A percentile compares a stretch with the other conserved stretches of the same genome.
phyloP scores from a whole-genome alignment of 2,113 vertebrate genomes.

The Percopsis transmontana region DNA sequence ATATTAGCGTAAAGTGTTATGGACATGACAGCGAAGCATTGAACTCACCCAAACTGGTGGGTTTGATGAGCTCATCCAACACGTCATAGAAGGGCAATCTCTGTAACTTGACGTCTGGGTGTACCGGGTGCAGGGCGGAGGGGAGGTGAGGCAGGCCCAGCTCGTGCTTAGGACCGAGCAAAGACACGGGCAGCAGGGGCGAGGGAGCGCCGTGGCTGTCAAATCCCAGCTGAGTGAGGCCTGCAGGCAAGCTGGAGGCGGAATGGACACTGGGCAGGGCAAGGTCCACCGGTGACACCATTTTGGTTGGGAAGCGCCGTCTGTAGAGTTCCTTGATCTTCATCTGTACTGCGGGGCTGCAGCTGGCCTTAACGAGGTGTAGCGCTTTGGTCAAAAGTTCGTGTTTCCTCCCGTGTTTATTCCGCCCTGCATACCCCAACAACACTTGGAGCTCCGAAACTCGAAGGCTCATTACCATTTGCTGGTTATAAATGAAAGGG shows the following conservation, averaged over 20 bases:
- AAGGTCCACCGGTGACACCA: slow-evolving; percentile 93
- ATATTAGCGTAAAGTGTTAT: neutral
- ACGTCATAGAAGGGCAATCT: slow-evolving; percentile 98
- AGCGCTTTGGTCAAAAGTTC: slow-evolving; percentile 99
- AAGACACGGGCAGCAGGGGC: slow-evolving; percentile 92
- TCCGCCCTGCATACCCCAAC: slow-evolving; percentile 96
- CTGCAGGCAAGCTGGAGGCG: slow-evolving; percentile 82
- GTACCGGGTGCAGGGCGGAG: slow-evolving; percentile 93
- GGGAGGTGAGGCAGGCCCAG: slow-evolving; percentile 95
- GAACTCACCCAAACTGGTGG: slow-evolving; percentile 93
- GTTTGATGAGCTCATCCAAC: slow-evolving; percentile 97
- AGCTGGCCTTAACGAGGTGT: slow-evolving; percentile 95
- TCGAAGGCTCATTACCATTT: slow-evolving; percentile 99
- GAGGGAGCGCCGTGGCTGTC: slow-evolving; percentile 91
- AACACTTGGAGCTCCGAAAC: slow-evolving; percentile 99
- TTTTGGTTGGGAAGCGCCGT: slow-evolving; percentile 96
- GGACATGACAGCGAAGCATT: neutral
- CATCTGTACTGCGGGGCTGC: slow-evolving; percentile 98
- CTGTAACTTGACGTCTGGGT: slow-evolving; percentile 98
- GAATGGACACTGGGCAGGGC: slow-evolving; percentile 89
- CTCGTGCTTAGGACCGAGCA: slow-evolving; percentile 97
- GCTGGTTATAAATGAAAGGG: slow-evolving; percentile 76
- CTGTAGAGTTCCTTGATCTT: slow-evolving; percentile 99
- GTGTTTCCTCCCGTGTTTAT: slow-evolving; percentile 99
- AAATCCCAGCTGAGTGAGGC: slow-evolving; percentile 89